phyloP scores from a whole-genome alignment of 2,113 vertebrate genomes.

The Urocynchramus pylzowi region DNA sequence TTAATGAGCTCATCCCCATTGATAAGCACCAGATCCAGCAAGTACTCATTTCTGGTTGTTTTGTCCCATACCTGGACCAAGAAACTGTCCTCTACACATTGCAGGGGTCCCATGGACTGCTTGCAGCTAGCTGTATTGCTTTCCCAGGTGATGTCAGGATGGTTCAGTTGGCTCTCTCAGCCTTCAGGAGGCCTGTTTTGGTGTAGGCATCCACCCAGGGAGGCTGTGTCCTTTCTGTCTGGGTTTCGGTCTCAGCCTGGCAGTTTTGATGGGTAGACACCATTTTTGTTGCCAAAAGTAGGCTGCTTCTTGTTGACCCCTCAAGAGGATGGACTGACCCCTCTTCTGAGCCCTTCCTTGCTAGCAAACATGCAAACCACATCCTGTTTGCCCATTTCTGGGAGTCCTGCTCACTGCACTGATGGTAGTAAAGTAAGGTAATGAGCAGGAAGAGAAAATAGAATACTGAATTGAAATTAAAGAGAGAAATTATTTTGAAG shows the following conservation, averaged over 20 bases:
- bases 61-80: background rate
- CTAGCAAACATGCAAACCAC: background rate
- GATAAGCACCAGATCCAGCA: background rate
- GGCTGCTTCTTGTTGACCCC: background rate
- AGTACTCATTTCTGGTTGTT: background rate
- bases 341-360: background rate
- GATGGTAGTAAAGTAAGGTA: background rate
- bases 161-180: background rate
- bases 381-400: background rate
- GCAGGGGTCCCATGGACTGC: background rate
- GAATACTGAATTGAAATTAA: background rate
- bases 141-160: background rate
- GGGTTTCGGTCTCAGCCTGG: background rate
- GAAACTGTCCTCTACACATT: background rate
- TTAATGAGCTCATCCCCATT: background rate
- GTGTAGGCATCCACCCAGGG: background rate
- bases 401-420: background rate
- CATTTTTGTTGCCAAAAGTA: background rate
- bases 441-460: background rate
- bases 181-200: background rate
- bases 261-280: background rate
- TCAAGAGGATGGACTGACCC: background rate
- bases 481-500: background rate
- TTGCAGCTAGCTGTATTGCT: background rate
- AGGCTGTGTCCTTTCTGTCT: background rate